Percentiles rank a stretch among this genome's conserved stretches.
Evolutionary conservation across 2,113 vertebrate species (phyloP).

Genomic region (Corythoichthys intestinalis): DNA sequence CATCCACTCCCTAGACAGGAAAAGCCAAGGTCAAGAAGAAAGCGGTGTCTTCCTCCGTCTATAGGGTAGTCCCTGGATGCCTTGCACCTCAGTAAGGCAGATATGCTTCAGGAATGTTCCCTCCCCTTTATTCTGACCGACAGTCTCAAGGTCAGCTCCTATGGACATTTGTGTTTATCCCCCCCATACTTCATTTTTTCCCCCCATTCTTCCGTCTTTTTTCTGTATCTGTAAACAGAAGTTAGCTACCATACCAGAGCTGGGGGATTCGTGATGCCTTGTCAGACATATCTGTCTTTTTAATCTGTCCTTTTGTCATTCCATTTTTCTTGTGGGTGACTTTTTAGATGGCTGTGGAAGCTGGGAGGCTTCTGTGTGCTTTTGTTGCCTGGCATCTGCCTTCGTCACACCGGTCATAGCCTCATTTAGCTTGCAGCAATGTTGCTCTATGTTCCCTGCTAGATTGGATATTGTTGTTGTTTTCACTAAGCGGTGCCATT

Average conservation of each 20-base stretch:
- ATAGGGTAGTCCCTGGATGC: slow-evolving; percentile 57
- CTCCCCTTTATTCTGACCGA: slow-evolving; percentile 62
- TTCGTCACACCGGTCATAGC: slow-evolving; percentile 48
- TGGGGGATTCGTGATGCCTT: slow-evolving; percentile 26
- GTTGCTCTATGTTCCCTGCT: slow-evolving; percentile 38
- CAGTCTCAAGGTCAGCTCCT: slow-evolving; percentile 68
- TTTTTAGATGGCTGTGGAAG: slow-evolving; percentile 49
- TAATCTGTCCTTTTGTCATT: slow-evolving; percentile 42
- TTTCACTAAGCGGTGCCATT: slow-evolving; percentile 45
- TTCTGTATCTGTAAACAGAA: slow-evolving; percentile 48
- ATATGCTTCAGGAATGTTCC: slow-evolving; percentile 57
- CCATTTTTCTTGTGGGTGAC: slow-evolving; percentile 39
- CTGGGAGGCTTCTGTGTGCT: slow-evolving; percentile 43
- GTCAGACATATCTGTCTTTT: slow-evolving; percentile 39
- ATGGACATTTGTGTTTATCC: slow-evolving; percentile 62
- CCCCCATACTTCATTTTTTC: slow-evolving; percentile 27
- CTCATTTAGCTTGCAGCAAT: slow-evolving; percentile 50
- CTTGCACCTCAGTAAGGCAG: slow-evolving; percentile 36
- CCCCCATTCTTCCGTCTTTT: slow-evolving; percentile 14
- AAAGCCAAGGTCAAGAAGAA: slow-evolving; percentile 68
- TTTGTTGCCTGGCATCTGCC: slow-evolving; percentile 44
- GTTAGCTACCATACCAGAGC: slow-evolving; percentile 16
- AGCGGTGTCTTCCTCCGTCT: slow-evolving; percentile 46
- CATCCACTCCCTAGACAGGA: slow-evolving; percentile 44
- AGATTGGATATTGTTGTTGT: slow-evolving; percentile 55